Evolutionary conservation across 2,113 vertebrate species (phyloP).

Genomic region (Pagrus major): DNA sequence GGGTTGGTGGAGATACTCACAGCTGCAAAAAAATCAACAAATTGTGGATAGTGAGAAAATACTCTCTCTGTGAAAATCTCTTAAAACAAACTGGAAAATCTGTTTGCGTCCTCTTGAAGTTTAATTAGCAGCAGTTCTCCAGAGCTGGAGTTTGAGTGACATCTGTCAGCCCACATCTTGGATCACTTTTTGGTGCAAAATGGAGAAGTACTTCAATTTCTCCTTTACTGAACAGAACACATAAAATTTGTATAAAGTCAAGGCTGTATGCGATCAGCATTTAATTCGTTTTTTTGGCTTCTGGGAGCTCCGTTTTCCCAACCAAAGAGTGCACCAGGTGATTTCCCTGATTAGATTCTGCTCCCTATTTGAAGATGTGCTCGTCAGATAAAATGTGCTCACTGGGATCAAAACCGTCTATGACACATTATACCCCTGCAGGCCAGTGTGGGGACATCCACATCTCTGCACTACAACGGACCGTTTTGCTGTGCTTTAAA

Average conservation of each 20-base stretch:
- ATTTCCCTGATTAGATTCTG: slow-evolving; percentile 3
- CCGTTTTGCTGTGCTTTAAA: background rate
- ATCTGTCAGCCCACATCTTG: background rate
- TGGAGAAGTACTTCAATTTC: background rate
- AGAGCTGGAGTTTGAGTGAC: background rate
- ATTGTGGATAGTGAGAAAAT: background rate
- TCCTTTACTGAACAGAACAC: background rate
- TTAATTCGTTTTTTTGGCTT: background rate
- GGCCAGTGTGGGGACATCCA: background rate
- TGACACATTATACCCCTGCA: background rate
- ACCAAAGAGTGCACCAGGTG: background rate
- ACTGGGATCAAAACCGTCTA: background rate
- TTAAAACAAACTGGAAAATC: background rate
- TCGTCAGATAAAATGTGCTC: background rate
- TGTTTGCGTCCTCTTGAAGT: background rate
- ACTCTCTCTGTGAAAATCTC: background rate
- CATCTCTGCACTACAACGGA: background rate
- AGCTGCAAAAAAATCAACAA: background rate
- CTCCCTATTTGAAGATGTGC: background rate
- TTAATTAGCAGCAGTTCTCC: background rate
- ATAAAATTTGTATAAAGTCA: background rate
- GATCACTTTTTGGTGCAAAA: background rate
- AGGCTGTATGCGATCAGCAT: background rate
- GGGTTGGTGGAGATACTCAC: background rate
- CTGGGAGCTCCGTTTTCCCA: background rate